Evolutionary conservation across 2,888 invertebrate species (phyloP), one percentile per base, ranked within the genome.

Genomic region (Pristionchus entomophagus): DNA sequence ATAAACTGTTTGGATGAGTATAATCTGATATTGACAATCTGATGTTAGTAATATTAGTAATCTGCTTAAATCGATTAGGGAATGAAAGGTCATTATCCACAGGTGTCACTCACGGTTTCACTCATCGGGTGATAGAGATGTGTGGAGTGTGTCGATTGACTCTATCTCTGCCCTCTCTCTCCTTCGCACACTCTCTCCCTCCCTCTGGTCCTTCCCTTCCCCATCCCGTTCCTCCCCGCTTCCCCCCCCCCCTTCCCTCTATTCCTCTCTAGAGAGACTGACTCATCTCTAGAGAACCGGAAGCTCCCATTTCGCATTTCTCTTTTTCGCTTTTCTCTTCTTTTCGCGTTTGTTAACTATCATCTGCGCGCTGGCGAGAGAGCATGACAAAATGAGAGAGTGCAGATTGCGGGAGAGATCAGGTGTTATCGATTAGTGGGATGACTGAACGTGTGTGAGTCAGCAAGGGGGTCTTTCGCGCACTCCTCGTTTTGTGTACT

Each of bases 391-490:
- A n/a, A 19, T 3, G 32, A 65, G 65, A 65, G 65, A 14, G 65
- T 17, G 65, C 65, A 65, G 65, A 35, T 12, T n/a, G 29, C 19
- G 65, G 22, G 32, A 65, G 12, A 65, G 65, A 65, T 65, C 65
- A 65, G 65, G 65, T 65, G 65, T 29, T 65, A 65, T 65, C 35
- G 65, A 65, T 65, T 35, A 19, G 19, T 65, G 65, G 35, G 65
- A 65, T 12, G 65, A 19, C 17, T 14, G 65, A 65, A 65, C 65
- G 65, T 32, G 65, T 14, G 35, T 65, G 65, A 65, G 65, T 65
- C 65, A 65, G 8, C 32, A 59, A 59, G 59, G 8, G 59, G 51
- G 51, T 26, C 12, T 45, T 45, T 6, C 6, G 45, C 6, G 26
- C 59, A n/a, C 59, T 59, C 59, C 59, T 59, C 59, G n/a, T 26